Evolutionary conservation across 2,888 invertebrate species (phyloP).

Genomic region (Bombylius discolor): DNA sequence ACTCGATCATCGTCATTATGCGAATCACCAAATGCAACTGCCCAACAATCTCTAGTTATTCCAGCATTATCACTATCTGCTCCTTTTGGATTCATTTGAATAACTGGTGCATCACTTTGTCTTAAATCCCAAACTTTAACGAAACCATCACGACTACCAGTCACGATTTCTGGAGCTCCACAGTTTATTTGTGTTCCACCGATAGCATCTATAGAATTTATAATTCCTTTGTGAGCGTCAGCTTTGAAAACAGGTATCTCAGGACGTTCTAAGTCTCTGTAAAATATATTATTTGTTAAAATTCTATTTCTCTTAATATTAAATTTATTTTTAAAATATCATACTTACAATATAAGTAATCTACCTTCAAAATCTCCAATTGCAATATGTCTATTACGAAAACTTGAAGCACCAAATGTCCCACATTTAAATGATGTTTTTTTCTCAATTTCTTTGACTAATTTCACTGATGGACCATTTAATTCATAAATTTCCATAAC

Average conservation of each 20-base stretch:
- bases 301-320: neutral
- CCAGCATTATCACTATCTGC: constrained; percentile 40
- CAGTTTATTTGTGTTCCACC: constrained; percentile 69
- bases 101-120: constrained; percentile 78
- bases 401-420: constrained; percentile 79
- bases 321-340: neutral
- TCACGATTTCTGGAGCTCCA: constrained; percentile 90
- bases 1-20: constrained; percentile 75
- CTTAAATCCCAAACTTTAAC: constrained; percentile 94
- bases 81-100: constrained; percentile 47
- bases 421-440: constrained; percentile 84
- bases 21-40: constrained; percentile 84
- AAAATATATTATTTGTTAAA: constrained; percentile 12
- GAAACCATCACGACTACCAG: constrained; percentile 85
- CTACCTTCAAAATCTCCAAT: constrained; percentile 83
- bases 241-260: constrained; percentile 63
- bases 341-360: constrained; percentile 63
- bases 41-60: constrained; percentile 78
- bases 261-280: constrained; percentile 67
- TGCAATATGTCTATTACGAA: constrained; percentile 69
- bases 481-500: constrained; percentile 71
- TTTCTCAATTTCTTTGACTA: constrained; percentile 61
- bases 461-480: constrained; percentile 55
- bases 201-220: constrained; percentile 84
- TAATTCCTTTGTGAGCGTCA: constrained; percentile 67